Evolutionary conservation across 2,888 invertebrate species (phyloP).

Genomic region (Tinea trinotella): DNA sequence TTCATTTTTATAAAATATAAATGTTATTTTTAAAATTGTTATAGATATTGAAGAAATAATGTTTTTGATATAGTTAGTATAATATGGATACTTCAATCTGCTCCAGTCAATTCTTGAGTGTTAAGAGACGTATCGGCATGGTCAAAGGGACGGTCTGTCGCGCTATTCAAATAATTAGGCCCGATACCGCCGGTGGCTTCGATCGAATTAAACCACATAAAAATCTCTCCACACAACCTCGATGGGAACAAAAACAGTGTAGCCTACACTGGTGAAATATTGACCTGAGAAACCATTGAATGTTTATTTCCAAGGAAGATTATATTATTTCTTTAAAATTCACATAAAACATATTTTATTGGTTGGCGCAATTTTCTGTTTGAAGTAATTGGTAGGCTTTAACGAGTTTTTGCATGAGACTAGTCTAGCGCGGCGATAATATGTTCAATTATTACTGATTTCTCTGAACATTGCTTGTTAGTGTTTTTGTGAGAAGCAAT

Average conservation of each 20-base stretch:
- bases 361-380: constrained; percentile 4
- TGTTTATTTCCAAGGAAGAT: constrained; percentile 9
- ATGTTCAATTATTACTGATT: constrained; percentile 4
- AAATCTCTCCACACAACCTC: constrained; percentile 40
- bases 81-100: neutral
- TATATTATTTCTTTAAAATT: constrained; percentile 14
- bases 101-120: constrained; percentile 20
- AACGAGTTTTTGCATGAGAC: constrained; percentile 13
- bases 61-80: too few species aligned
- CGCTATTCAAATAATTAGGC: constrained; percentile 67
- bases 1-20: too few species aligned
- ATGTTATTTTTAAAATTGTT: too few species aligned
- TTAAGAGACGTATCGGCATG: constrained; percentile 39
- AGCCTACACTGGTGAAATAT: constrained; percentile 43
- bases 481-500: neutral
- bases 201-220: constrained; percentile 63
- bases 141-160: constrained; percentile 56
- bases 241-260: constrained; percentile 46
- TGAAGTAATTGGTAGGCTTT: constrained; percentile 10
- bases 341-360: constrained; percentile 15
- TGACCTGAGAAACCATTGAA: constrained; percentile 19
- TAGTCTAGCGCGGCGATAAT: neutral
- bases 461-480: constrained; percentile 7
- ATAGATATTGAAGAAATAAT: too few species aligned
- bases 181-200: constrained; percentile 47